phyloP scores from a whole-genome alignment of 2,888 invertebrate genomes.

The Hypena proboscidalis region DNA sequence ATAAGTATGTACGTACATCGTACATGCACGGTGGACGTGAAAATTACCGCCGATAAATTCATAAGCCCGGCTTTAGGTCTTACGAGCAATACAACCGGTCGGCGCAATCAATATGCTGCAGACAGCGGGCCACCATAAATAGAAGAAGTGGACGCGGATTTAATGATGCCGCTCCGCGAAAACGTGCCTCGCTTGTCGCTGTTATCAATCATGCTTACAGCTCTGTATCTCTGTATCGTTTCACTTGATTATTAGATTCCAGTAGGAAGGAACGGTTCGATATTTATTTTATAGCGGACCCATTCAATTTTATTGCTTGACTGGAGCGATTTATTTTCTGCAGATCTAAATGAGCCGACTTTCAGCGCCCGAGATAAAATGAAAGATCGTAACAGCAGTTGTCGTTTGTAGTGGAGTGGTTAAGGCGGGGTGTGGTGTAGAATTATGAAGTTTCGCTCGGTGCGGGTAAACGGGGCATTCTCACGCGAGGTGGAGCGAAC shows the following conservation, averaged over 20 bases:
- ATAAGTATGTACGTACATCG: slow-evolving; percentile 31
- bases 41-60: slow-evolving; percentile 62
- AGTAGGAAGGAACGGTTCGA: slow-evolving; percentile 38
- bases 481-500: slow-evolving; percentile 71
- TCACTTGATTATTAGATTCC: slow-evolving; percentile 60
- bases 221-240: slow-evolving; percentile 54
- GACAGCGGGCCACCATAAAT: slow-evolving; percentile 75
- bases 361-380: slow-evolving; percentile 18
- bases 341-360: slow-evolving; percentile 37
- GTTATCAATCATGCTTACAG: slow-evolving; percentile 72
- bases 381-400: slow-evolving; percentile 28
- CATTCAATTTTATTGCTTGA: slow-evolving; percentile 54
- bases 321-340: slow-evolving; percentile 44
- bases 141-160: slow-evolving; percentile 67
- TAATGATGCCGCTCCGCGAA: slow-evolving; percentile 69
- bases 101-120: slow-evolving; percentile 73
- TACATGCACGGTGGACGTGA: slow-evolving; percentile 54
- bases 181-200: slow-evolving; percentile 63
- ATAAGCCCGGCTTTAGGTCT: slow-evolving; percentile 44
- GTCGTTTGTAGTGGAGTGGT: slow-evolving; percentile 17
- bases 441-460: slow-evolving; percentile 69
- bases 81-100: slow-evolving; percentile 58
- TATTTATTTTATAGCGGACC: slow-evolving; percentile 47
- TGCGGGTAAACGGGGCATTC: slow-evolving; percentile 59
- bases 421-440: slow-evolving; percentile 27